Percentiles rank a stretch among this genome's conserved stretches.
Evolutionary conservation across 2,113 vertebrate genomes (phyloP).

Genomic region (Lycaon pictus): DNA sequence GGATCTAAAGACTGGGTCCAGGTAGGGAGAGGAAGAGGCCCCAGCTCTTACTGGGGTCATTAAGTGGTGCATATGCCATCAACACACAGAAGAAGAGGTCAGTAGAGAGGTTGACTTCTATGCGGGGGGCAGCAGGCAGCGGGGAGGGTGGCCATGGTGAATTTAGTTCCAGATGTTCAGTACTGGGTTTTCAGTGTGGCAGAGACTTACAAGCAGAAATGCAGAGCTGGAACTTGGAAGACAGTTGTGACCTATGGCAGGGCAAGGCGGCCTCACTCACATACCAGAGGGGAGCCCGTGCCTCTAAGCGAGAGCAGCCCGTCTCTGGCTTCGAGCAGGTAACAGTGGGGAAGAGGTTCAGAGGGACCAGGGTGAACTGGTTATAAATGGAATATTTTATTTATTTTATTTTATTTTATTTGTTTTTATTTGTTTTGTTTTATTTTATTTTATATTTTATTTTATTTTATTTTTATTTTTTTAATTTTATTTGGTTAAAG

Average conservation of each 20-base stretch:
- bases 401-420: background rate
- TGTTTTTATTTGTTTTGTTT: no score
- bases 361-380: background rate
- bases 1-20: background rate
- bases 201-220: background rate
- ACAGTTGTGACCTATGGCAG: no score
- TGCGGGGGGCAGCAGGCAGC: no score
- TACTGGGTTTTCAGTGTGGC: background rate
- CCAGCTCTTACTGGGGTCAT: background rate
- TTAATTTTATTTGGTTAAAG: background rate
- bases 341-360: background rate
- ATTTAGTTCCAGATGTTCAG: background rate
- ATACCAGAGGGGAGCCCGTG: no score
- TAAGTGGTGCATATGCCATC: background rate
- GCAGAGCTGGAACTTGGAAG: background rate
- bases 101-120: background rate
- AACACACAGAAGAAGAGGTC: background rate
- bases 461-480: background rate
- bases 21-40: background rate
- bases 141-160: background rate
- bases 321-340: background rate
- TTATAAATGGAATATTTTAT: background rate
- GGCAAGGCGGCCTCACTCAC: background rate
- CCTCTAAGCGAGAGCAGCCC: fast-evolving
- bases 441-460: no score